These are phyloP conservation scores for Philopedon plagiatum DNA, from an alignment of 2,888 invertebrate species.

Conservation along the genomic window DNA sequence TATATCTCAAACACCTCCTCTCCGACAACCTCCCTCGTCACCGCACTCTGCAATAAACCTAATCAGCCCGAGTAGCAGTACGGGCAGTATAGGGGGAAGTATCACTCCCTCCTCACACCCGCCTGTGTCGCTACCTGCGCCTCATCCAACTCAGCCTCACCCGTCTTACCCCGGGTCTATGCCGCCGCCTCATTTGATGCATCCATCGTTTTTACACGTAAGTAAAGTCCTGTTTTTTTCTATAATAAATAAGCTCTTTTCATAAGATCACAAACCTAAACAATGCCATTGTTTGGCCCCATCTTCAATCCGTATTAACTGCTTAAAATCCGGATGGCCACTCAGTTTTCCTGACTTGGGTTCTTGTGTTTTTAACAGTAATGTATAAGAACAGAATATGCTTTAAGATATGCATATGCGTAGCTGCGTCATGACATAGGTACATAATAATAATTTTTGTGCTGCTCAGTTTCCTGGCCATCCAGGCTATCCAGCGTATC, in stretches of 20 bases:
- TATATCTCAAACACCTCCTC: slow-evolving; percentile 68
- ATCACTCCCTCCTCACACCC: slow-evolving; percentile 49
- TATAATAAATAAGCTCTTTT: too few relatives aligned
- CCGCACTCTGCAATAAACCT: slow-evolving; percentile 76
- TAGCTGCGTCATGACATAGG: too few relatives aligned
- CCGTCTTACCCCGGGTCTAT: slow-evolving; percentile 75
- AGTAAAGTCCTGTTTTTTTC: too few relatives aligned
- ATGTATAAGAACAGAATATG: too few relatives aligned
- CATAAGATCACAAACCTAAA: too few relatives aligned
- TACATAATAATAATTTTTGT: not conserved
- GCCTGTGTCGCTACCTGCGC: slow-evolving; percentile 74
- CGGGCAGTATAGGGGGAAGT: slow-evolving; percentile 30
- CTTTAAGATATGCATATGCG: too few relatives aligned
- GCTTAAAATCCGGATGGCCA: too few relatives aligned
- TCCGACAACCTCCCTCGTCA: slow-evolving; percentile 72
- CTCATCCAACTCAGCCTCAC: slow-evolving; percentile 77
- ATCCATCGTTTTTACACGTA: slow-evolving; percentile 75
- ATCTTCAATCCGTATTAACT: too few relatives aligned
- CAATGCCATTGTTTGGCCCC: too few relatives aligned
- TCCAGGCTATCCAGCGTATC: slow-evolving; percentile 79
- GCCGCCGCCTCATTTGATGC: slow-evolving; percentile 82
- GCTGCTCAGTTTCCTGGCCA: slow-evolving; percentile 73
- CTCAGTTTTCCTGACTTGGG: too few relatives aligned
- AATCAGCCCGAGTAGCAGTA: slow-evolving; percentile 55
- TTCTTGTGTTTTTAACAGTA: too few relatives aligned